Conservation (phyloP, 2,113 vertebrate species). For the Cervus canadensis region DNA sequence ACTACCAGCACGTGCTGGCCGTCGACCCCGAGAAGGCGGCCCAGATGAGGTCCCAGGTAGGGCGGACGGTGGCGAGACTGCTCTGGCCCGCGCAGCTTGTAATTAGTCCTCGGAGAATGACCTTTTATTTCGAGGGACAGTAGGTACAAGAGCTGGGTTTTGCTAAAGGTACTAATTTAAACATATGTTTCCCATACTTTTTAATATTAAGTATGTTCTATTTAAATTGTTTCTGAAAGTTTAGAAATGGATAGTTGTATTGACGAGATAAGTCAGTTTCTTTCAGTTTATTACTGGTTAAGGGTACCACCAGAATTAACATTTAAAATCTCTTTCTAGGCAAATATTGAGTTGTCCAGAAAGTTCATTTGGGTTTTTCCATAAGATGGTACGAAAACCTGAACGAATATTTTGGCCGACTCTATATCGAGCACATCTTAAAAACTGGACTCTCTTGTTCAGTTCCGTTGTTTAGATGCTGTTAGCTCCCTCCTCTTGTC, state of each 20-base stretch:
- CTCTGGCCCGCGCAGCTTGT: accelerated
- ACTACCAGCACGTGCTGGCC: constrained; percentile 96
- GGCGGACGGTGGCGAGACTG: accelerated
- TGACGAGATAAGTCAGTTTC: not conserved
- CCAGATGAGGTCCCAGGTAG: constrained; percentile 98
- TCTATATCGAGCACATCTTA: not conserved
- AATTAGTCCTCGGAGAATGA: not conserved
- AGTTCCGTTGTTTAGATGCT: not conserved
- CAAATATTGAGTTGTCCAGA: not conserved
- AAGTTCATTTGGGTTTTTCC: not conserved
- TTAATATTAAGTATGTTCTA: not conserved
- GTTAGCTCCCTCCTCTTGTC: not conserved
- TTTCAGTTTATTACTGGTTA: not conserved
- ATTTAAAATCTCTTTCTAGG: not conserved
- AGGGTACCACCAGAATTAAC: not conserved
- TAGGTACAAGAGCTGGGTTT: not conserved
- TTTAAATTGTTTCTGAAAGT: not conserved
- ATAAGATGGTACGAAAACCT: not conserved
- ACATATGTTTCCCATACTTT: not conserved
- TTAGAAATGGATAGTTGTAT: not conserved
- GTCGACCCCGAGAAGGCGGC: constrained; percentile 97
- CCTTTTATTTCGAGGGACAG: not conserved
- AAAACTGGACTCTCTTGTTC: not conserved
- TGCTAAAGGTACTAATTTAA: not conserved
- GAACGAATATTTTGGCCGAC: not conserved